These are phyloP conservation scores for Megaleporinus macrocephalus DNA, from an alignment of 2,113 vertebrate species.

Conservation along the genomic window DNA sequence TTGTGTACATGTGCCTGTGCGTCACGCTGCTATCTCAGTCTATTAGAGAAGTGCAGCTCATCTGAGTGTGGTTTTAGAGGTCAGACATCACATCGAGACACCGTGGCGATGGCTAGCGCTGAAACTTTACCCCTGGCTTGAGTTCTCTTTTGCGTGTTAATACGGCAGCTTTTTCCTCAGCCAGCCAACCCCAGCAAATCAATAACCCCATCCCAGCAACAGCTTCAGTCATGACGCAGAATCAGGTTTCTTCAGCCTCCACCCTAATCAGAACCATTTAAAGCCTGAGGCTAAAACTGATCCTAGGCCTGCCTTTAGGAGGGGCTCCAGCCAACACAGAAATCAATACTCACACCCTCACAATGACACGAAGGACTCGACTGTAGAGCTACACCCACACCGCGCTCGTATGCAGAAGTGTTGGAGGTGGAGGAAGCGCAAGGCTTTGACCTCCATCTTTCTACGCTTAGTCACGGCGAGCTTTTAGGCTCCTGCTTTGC, in stretches of 20 bases:
- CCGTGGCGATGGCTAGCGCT: not conserved
- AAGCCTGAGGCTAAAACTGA: slow-evolving; percentile 36
- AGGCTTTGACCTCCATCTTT: slow-evolving; percentile 69
- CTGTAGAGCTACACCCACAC: slow-evolving; percentile 53
- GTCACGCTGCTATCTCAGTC: not conserved
- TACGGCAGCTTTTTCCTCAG: slow-evolving; percentile 24
- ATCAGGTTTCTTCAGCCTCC: slow-evolving; percentile 38
- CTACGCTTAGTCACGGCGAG: slow-evolving; percentile 38
- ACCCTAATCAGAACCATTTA: slow-evolving; percentile 45
- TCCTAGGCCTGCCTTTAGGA: slow-evolving; percentile 18
- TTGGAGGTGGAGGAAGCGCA: slow-evolving; percentile 63
- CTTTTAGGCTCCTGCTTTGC: slow-evolving; percentile 30
- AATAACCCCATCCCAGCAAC: slow-evolving; percentile 26
- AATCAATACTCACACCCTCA: slow-evolving; percentile 76
- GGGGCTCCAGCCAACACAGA: slow-evolving; percentile 67
- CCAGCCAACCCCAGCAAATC: slow-evolving; percentile 29
- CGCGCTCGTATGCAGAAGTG: slow-evolving; percentile 25
- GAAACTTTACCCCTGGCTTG: not conserved
- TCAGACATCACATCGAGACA: slow-evolving; percentile 6
- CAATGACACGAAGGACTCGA: slow-evolving; percentile 71
- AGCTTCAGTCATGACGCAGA: slow-evolving; percentile 39
- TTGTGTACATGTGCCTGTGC: not conserved
- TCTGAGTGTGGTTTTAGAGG: slow-evolving; percentile 26
- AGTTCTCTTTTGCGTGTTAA: slow-evolving; percentile 25
- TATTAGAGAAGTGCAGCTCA: slow-evolving; percentile 32